phyloP scores from a whole-genome alignment of 2,797 vertebrate genomes.

The Gallirallus australis region DNA sequence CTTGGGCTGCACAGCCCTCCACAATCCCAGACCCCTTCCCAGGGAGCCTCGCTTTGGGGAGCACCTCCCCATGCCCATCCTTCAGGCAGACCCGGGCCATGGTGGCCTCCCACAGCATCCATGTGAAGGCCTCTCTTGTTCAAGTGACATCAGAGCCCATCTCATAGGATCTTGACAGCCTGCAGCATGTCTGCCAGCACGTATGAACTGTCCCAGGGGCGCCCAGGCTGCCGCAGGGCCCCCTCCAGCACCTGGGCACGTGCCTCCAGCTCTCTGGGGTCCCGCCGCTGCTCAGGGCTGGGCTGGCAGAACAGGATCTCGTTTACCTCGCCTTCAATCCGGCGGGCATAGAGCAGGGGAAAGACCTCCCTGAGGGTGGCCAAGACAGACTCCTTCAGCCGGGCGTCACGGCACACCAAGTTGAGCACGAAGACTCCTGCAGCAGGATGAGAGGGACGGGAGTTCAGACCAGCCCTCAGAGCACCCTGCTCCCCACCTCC shows the following conservation, averaged over 20 bases:
- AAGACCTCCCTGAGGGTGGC: slow-evolving; percentile 72
- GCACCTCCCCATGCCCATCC: fast-evolving
- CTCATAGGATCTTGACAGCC: slow-evolving; percentile 84
- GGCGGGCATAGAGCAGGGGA: slow-evolving; percentile 80
- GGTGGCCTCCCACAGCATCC: neutral
- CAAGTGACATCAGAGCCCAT: neutral
- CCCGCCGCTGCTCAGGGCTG: neutral
- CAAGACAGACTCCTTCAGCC: slow-evolving; percentile 84
- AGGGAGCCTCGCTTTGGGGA: fast-evolving
- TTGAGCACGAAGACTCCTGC: slow-evolving; percentile 92
- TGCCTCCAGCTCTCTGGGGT: slow-evolving; percentile 58
- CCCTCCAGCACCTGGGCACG: slow-evolving; percentile 82
- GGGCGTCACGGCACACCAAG: slow-evolving; percentile 89
- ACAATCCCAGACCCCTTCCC: fast-evolving
- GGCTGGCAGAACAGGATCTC: slow-evolving; percentile 90
- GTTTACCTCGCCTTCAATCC: slow-evolving; percentile 91
- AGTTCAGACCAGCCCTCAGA: fast-evolving
- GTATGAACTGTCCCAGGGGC: slow-evolving; percentile 79
- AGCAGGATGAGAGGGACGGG: neutral
- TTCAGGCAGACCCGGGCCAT: neutral
- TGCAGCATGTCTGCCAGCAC: slow-evolving; percentile 86
- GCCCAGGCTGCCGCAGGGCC: slow-evolving; percentile 74
- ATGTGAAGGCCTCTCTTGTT: fast-evolving
- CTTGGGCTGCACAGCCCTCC: neutral
- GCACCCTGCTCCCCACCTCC: fast-evolving